Evolutionary conservation across 2,797 vertebrate genomes (phyloP).

Genomic region (Siniperca scherzeri): DNA sequence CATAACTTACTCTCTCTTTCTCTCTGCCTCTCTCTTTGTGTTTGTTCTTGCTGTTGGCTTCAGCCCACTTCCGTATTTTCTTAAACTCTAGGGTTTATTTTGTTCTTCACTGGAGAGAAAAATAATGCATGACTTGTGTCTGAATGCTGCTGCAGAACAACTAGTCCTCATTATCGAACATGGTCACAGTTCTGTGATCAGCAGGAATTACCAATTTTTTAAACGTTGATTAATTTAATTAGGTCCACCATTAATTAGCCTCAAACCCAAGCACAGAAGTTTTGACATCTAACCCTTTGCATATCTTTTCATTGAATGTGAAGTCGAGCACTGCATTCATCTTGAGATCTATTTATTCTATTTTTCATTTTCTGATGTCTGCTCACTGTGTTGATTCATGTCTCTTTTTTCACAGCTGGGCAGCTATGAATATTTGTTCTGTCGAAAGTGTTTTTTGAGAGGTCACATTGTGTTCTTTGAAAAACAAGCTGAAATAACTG

Average conservation of each 20-base stretch:
- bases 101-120: conserved; percentile 29
- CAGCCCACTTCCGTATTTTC: conserved; percentile 37
- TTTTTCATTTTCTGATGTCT: conserved; percentile 39
- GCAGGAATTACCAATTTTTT: conserved; percentile 2
- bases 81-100: conserved; percentile 38
- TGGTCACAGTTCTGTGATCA: conserved; percentile 16
- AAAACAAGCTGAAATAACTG: conserved; percentile 38
- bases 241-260: neutral
- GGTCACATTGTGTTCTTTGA: conserved; percentile 35
- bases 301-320: neutral
- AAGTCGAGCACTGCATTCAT: conserved; percentile 6
- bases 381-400: conserved; percentile 13
- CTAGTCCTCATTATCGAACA: conserved; percentile 22
- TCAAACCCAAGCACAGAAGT: neutral
- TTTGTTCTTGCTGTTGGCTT: conserved; percentile 50
- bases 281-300: conserved; percentile 4
- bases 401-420: conserved; percentile 25
- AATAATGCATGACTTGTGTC: conserved; percentile 39
- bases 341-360: conserved; percentile 23
- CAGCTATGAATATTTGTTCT: conserved; percentile 27
- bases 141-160: conserved; percentile 33
- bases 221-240: conserved; percentile 10
- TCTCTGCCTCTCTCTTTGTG: conserved; percentile 14
- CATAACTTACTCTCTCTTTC: neutral
- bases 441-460: conserved; percentile 8